Percentiles rank a stretch among this genome's conserved stretches.
Evolutionary conservation across 2,888 invertebrate species (phyloP).

Genomic region (Eristalis arbustorum): DNA sequence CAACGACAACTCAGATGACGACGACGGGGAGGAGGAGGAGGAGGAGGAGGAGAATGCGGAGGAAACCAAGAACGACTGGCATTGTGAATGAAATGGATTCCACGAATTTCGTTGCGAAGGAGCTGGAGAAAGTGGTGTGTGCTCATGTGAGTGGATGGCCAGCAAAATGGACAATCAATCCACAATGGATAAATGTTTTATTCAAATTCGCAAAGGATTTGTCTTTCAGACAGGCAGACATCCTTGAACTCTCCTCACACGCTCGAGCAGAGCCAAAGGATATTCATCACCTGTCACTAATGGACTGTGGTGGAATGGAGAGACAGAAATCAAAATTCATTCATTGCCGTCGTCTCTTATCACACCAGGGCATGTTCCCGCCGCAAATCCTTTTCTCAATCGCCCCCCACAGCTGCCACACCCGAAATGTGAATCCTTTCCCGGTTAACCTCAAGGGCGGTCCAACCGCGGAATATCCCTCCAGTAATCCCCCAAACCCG

Average conservation of each 20-base stretch:
- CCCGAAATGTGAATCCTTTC: too few relatives aligned
- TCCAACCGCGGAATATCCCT: not conserved
- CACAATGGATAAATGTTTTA: conserved; percentile 14
- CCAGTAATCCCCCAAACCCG: not conserved
- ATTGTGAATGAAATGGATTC: not conserved
- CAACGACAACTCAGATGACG: not conserved
- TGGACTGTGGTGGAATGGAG: not conserved
- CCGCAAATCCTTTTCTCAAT: not conserved
- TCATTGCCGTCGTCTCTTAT: not conserved
- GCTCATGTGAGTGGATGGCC: too few relatives aligned
- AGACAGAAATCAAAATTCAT: too few relatives aligned
- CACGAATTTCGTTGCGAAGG: not conserved
- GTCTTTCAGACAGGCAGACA: not conserved
- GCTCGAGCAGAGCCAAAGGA: not conserved
- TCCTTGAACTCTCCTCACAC: not conserved
- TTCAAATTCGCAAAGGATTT: conserved; percentile 27
- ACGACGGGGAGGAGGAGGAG: not conserved
- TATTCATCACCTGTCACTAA: not conserved
- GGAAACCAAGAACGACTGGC: not conserved
- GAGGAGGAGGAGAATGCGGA: not conserved
- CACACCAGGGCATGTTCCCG: not conserved
- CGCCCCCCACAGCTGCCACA: not conserved
- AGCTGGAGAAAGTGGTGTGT: too few relatives aligned
- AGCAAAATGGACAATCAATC: conserved; percentile 24
- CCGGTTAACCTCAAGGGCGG: not conserved